phyloP scores from a whole-genome alignment of 1,140 invertebrate genomes.

The Hyphantria cunea region DNA sequence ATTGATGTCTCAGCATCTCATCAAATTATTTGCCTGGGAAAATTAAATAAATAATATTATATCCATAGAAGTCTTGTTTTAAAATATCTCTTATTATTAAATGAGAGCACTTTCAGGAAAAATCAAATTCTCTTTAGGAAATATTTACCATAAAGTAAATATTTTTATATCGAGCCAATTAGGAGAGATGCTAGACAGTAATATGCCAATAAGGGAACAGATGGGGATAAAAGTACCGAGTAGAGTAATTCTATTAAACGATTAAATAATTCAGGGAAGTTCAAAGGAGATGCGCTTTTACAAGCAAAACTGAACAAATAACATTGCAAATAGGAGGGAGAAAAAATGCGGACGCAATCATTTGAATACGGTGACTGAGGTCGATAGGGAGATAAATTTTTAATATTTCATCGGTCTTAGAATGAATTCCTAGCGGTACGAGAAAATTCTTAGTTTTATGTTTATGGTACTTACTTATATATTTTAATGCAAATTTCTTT shows the following conservation, averaged over 20 bases:
- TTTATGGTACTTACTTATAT: too few species aligned
- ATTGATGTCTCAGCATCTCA: too few species aligned
- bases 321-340: slow-evolving; percentile 53
- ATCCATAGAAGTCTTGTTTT: too few species aligned
- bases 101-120: too few species aligned
- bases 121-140: too few species aligned
- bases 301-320: slow-evolving; percentile 75
- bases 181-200: slow-evolving; percentile 39
- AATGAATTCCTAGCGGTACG: too few species aligned
- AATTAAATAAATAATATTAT: too few species aligned
- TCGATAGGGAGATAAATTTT: slow-evolving; percentile 27
- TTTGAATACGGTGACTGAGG: slow-evolving; percentile 43
- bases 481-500: too few species aligned
- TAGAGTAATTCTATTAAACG: slow-evolving; percentile 77
- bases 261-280: slow-evolving; percentile 78
- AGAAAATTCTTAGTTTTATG: too few species aligned
- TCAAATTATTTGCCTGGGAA: too few species aligned
- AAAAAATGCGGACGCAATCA: slow-evolving; percentile 61
- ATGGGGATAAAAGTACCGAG: slow-evolving; percentile 51
- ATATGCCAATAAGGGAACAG: slow-evolving; percentile 46
- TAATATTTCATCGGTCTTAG: background rate
- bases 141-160: too few species aligned
- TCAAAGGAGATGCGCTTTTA: slow-evolving; percentile 78
- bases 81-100: too few species aligned
- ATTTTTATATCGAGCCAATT: slow-evolving; percentile 59